These are phyloP conservation scores for Lithodes maja DNA, from an alignment of 2,888 invertebrate genomes.

Conservation along the genomic window DNA sequence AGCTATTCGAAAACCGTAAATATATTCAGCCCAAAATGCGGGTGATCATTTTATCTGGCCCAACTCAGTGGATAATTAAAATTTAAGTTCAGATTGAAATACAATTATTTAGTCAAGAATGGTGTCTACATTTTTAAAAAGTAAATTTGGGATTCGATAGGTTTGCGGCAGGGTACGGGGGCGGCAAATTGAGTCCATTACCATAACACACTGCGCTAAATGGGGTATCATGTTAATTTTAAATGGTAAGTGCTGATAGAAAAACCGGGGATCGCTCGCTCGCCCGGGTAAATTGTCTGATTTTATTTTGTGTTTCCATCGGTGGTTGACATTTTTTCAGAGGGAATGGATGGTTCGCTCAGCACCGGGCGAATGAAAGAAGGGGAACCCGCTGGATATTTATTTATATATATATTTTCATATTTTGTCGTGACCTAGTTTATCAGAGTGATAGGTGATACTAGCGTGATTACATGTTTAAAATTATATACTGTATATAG, in stretches of 20 bases:
- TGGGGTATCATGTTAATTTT: conserved; percentile 14
- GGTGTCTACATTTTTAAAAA: conserved; percentile 50
- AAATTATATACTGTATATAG: too few species aligned
- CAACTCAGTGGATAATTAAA: conserved; percentile 47
- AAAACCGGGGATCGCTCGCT: conserved; percentile 55
- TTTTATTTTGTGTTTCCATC: conserved; percentile 31
- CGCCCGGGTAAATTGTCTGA: conserved; percentile 41
- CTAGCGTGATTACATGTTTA: too few species aligned
- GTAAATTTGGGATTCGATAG: conserved; percentile 48
- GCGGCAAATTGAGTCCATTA: conserved; percentile 48
- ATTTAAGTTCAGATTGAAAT: conserved; percentile 47
- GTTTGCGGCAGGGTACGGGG: conserved; percentile 49
- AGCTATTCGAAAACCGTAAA: conserved; percentile 29
- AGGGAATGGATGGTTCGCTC: background rate
- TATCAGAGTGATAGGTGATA: background rate
- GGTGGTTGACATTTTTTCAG: conserved; percentile 26
- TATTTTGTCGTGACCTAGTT: background rate
- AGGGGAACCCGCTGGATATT: background rate
- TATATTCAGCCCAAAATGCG: conserved; percentile 38
- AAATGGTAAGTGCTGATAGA: conserved; percentile 60
- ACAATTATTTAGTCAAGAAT: conserved; percentile 54
- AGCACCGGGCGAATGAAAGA: background rate
- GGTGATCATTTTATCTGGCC: conserved; percentile 38
- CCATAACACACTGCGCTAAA: conserved; percentile 49
- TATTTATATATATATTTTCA: background rate